Base-by-base conservation (phyloP, 2,888 invertebrate genomes). In the Ceratothoa steindachneri region DNA sequence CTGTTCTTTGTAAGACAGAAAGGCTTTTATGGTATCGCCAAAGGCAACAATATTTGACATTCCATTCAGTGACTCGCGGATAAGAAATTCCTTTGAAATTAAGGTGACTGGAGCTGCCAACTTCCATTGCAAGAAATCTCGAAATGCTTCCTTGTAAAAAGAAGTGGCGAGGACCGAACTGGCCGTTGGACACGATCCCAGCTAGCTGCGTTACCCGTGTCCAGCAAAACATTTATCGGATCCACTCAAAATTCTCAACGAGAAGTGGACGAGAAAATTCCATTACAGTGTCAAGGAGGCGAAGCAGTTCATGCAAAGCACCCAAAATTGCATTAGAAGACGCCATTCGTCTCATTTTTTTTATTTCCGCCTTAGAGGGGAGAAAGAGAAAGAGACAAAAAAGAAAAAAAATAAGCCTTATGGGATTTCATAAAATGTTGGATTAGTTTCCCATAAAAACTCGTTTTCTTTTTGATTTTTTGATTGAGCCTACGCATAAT, bases 281-380 rank as follows among this genome's bases (percentile, higher is more conserved):
- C 72, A 73, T 73, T 73, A 73, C 51, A 68, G 55, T 66, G 66
- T 73, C 72, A 73, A 73, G 66, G 68, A 53, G 24, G 68, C 68
- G 72, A 73, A 60, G 60, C 29, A 55, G 67, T 60, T 68, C 72
- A 73, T 73, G 72, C 72, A 73, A 73, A 73, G 72, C 68, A 73
- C 68, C 9, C 27, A n/a, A 60, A 60, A 60, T 51, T 24, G 24
- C 19, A 24, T 60, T 24, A 24, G 27, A 15, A 60, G 60, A 24
- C 60, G 60, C 60, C 60, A 24, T 60, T 60, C 60, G 60, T 24
- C 24, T 24, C 27, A 24, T 24, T 12, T 24, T 24, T n/a, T 60
- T 60, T 60, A 60, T 60, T 60, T 60, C 60, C 19, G 15, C 52
- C 15, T 19, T 2, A 15, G 1, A 15, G 3, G 19, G 19, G 19